Base-by-base conservation (phyloP, 2,888 invertebrate genomes). In the Noctua comes region DNA sequence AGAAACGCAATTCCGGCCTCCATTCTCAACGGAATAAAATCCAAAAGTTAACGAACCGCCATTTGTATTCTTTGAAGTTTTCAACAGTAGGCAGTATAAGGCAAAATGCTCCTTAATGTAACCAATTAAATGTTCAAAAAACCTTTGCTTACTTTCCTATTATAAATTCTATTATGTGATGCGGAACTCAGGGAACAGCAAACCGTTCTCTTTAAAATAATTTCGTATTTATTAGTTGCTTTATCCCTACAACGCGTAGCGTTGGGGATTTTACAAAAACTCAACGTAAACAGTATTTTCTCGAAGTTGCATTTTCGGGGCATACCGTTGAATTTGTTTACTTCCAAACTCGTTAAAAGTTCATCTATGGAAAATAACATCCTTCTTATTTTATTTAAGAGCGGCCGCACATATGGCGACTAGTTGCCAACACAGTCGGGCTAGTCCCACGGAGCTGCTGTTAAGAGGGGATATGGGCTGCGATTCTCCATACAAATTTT, bases 121-220 rank as follows among this genome's bases (percentile, higher is more conserved):
- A 82, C 81, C 88, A 86, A 88, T 89, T 88, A 89, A 84, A 82
- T 86, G 62, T 68, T 72, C n/a, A 31, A 36, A 68, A 80, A 89
- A 82, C 75, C 73, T 65, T 71, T 54, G 68, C 75, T 76, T 73
- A 62, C 83, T 76, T 77, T 72, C 43, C 43, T 65, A 73, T 82
- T 73, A 76, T 68, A 62, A 77, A 79, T 80, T 76, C 43, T 65
- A 73, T 86, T 84, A 74, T 69, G 27, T 73, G 48, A 65, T 76
- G 31, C 21, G 40, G 8, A 85, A 70, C 72, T 80, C 54, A 48
- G 57, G 54, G 48, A 71, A 77, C 51, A 76, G 69, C 36, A 57
- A 62, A 66, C 21, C 43, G 66, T 75, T 79, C 73, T 46, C 27
- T 13, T 13, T 10, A 13, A 85, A 70, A 73, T 80, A 27, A 69